Base-by-base conservation (phyloP, 1,140 invertebrate genomes). In the Ectropis grisescens region DNA sequence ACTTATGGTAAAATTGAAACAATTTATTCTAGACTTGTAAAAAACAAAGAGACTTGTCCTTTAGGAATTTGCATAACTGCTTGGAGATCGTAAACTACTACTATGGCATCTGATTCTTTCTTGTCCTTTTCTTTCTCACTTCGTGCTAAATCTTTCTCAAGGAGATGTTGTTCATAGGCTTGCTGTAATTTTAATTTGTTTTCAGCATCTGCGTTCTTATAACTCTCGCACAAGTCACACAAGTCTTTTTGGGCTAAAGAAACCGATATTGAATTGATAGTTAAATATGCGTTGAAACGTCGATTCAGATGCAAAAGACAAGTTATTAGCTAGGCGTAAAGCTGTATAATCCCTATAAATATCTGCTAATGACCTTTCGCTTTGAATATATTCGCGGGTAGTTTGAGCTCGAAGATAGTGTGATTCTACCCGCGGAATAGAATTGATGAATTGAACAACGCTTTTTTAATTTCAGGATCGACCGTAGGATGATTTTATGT, bases 201-300 rank as follows among this genome's bases (percentile, higher is more conserved):
- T 41, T 60, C 40, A 12, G 13, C 15, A 57, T 68, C 53, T 35
- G 51, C 50, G 42, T 62, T 56, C 13, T 62, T 40, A 35, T 47
- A 74, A 11, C 43, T 28, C 11, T 53, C 51, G 39, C 70, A 76
- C 2, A 36, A 13, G 29, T 75, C 57, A 41, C 69, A 81, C 14
- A 60, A 54, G 31, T 75, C 68, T 42, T 81, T 81, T 76, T 4
- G 67, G 65, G 13, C 33, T 47, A 37, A 54, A 56, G 36, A 71
- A 75, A 37, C 39, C 19, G 10, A 74, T 47, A 47, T 70, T 62
- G 34, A 58, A 66, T 47, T 68, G 38, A 8, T 5, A 52, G 30
- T 56, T 61, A 37, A 66, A 68, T 33, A 67, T 57, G 1, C 46
- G 13, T 14, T 38, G 29, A 27, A 54, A 59, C 22, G 41, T 49